Percentiles rank a stretch among this genome's conserved stretches.
These are phyloP conservation scores for Callorhinus ursinus DNA, from an alignment of 2,113 vertebrate species.

Conservation along the genomic window DNA sequence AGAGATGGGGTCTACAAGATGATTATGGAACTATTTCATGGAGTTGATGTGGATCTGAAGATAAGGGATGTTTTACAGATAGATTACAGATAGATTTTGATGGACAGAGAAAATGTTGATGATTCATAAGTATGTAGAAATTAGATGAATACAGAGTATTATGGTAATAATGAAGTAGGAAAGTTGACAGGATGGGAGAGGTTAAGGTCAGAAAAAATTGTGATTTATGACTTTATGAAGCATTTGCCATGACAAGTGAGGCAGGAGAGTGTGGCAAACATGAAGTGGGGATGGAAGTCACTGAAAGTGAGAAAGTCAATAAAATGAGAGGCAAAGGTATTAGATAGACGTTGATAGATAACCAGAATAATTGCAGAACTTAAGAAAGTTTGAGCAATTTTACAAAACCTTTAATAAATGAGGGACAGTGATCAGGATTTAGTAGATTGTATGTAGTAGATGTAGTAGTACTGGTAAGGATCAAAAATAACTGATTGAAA, in stretches of 20 bases:
- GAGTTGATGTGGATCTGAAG: background rate
- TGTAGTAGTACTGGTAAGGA: background rate
- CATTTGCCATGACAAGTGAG: background rate
- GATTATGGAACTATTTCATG: background rate
- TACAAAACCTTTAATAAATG: background rate
- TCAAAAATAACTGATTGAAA: background rate
- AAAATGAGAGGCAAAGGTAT: background rate
- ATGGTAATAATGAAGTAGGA: background rate
- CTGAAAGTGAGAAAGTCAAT: background rate
- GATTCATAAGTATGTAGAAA: background rate
- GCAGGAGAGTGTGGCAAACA: background rate
- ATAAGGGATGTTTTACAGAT: background rate
- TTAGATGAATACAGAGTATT: background rate
- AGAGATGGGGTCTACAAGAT: background rate
- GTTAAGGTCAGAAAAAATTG: background rate
- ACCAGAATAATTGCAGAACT: background rate
- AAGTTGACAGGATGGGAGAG: background rate
- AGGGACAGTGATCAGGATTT: background rate
- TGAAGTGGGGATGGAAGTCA: background rate
- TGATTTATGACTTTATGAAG: background rate
- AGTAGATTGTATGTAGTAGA: background rate
- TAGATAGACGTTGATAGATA: background rate
- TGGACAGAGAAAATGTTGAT: background rate
- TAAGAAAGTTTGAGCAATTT: conserved; percentile 7
- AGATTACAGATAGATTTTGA: background rate